Percentiles rank a stretch among this genome's conserved stretches.
These are phyloP conservation scores for Drosophila meridionalis DNA, from an alignment of 2,888 invertebrate species.

Conservation along the genomic window DNA sequence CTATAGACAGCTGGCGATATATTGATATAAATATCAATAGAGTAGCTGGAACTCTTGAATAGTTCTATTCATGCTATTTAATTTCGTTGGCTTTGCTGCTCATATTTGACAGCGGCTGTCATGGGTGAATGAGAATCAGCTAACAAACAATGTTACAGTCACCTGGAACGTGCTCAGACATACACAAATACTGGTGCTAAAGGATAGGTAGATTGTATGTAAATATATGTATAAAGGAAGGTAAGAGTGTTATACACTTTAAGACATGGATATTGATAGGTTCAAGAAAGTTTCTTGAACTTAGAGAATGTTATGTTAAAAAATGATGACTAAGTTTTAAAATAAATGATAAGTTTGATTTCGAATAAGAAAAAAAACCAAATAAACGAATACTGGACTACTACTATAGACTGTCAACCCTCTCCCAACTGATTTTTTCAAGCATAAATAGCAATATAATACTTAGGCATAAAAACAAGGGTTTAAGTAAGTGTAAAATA, in stretches of 20 bases:
- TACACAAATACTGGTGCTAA: constrained; percentile 16
- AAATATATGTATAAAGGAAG: neutral
- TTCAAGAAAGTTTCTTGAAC: neutral
- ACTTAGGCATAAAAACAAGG: too few species aligned
- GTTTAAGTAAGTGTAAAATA: too few species aligned
- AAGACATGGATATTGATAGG: neutral
- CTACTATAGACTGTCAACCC: too few species aligned
- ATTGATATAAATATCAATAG: constrained; percentile 14
- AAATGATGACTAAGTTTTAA: neutral
- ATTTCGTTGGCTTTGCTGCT: constrained; percentile 27
- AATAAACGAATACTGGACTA: too few species aligned
- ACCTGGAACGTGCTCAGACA: constrained; percentile 7
- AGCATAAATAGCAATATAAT: too few species aligned
- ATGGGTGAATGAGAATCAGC: constrained; percentile 11
- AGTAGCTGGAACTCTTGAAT: constrained; percentile 9
- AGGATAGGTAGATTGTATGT: constrained; percentile 1
- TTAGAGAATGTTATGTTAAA: neutral
- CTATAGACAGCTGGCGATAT: neutral
- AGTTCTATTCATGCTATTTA: constrained; percentile 3
- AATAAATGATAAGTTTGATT: too few species aligned
- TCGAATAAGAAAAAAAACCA: too few species aligned
- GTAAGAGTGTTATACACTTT: neutral
- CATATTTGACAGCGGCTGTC: constrained; percentile 40
- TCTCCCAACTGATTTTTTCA: too few species aligned
- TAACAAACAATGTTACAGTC: constrained; percentile 1